Evolutionary conservation across 2,888 invertebrate genomes (phyloP), one percentile per base, ranked within the genome.

Genomic region (Nemotelus pantherinus): DNA sequence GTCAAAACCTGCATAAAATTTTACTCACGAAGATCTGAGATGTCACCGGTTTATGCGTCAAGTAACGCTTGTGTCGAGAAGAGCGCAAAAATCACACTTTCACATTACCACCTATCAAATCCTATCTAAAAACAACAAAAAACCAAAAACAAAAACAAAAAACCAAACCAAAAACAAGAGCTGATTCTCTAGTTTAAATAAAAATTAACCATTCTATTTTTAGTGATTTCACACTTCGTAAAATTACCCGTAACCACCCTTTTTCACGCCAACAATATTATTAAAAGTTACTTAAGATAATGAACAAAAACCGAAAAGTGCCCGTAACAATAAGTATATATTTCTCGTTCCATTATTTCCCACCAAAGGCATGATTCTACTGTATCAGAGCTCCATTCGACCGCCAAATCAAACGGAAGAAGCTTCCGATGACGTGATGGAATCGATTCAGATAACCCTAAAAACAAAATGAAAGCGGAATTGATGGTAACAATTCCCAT

Each of bases 371-470:
- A 10, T 57, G 25, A 25, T 25, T 25, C 5, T 25, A 47, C 44
- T 45, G 47, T 45, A 41, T 10, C 3, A n/a, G 45, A 45, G 7
- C 45, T 45, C 44, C 7, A 58, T 5, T 45, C 65, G 10, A 65
- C 25, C 65, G n/a, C 45, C 65, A 47, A n/a, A 65, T 65, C 65
- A 44, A 65, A 45, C 3, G 68, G 50, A 48, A n/a, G 58, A 58
- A 9, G 68, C 50, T 68, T 50, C 53, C 53, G 68, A 68, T 68
- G 50, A 50, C 68, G 7, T 50, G 50, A 50, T 58, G 68, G 45
- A 60, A 72, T 72, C 58, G 72, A 72, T 58, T 60, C 72, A 72
- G 58, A 60, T 45, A 72, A 58, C 72, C 72, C 72, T 72, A 72
- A 72, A 71, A 72, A 72, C 72, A 58, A 60, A 58, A 72, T 72